Evolutionary conservation across 2,888 invertebrate genomes (phyloP), one percentile per base, ranked within the genome.

Genomic region (Pomacea canaliculata): DNA sequence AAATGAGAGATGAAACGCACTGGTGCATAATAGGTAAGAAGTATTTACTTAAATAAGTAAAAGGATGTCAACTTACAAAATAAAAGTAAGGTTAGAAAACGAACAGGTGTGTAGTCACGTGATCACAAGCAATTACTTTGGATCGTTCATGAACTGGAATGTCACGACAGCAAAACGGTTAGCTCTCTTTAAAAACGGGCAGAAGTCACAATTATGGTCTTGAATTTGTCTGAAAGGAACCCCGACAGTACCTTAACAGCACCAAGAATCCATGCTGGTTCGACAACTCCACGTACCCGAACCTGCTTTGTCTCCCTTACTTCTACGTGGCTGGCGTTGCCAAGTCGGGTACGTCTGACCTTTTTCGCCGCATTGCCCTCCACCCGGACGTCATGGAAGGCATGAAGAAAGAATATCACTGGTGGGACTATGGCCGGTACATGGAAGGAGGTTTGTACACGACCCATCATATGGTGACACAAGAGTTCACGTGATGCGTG

Each of bases 261-360:
- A 63, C 76, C 19, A 76, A 76, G 65, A 79, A 76, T 68, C 79
- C 79, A 10, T 79, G 76, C 51, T 73, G 79, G 79, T 71, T 67
- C 19, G 76, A 79, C 5, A 56, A 68, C 65, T 46, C 76, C 1
- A 27, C 19, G 4, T 51, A 56, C 18, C 56, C 56, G 56, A n/a
- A n/a, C 13, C 27, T 76, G 27, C 75, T 63, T 8, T 77, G 75
- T 51, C 56, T 76, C 48, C 79, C 77, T 16, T 76, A 73, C 48
- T 77, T 73, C 72, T 69, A 77, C 59, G 67, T 76, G 51, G 72
- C 77, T 12, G 77, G 79, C 16, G 76, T 76, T 65, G 77, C 77
- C 66, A 77, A 79, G 56, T 79, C 72, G 63, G 72, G 70, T 8
- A 72, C 79, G 27, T 76, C 79, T 7, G 77, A 73, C 65, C 51